Evolutionary conservation across 2,113 vertebrate species (phyloP), one percentile per base, ranked within the genome.

Genomic region (Microcebus lehilahytsara): DNA sequence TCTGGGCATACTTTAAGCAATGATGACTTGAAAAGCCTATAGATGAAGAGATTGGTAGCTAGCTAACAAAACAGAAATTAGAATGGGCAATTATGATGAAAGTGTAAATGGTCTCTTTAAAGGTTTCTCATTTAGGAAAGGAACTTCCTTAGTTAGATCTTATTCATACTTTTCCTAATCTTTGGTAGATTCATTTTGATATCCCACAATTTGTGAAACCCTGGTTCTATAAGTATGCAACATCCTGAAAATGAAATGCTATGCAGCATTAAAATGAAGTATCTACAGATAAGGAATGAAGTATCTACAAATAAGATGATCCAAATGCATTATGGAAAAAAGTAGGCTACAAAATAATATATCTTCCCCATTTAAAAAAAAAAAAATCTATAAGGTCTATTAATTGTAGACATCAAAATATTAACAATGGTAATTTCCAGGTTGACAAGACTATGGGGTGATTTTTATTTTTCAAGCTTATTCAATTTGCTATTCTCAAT

Each of bases 1-100:
- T 95, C 34, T 85, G 40, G 51, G 6, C 71, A 78, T 71, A 95
- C 92, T 91, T 86, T 22, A 95, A 95, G 51, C 23, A 87, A 79
- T 16, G 23, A 67, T 20, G 12, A 87, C 9, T 13, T 85, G 22
- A 80, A 80, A 81, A 80, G 42, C 56, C 40, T 79, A 30, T 78
- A 58, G 58, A 58, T 83, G 7, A 74, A 83, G 25, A 89, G 71
- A 80, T 8, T 78, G 42, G 23, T n/a, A 89, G 34, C 22, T 74
- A 72, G 53, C 53, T 78, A 97, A 51, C 34, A 93, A 81, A 67
- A 67, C 10, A 91, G 42, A 87, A 84, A 96, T 84, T 56, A 6
- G 9, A 89, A 92, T 22, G 67, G 67, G 56, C 64, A 87, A 56
- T 94, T 83, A 64, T n/a, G 78, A 84, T 96, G 66, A 74, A 93